A percentile compares a stretch with the other conserved stretches of the same genome.
These are phyloP conservation scores for Falco naumanni DNA, from an alignment of 2,797 vertebrate genomes.

Conservation along the genomic window DNA sequence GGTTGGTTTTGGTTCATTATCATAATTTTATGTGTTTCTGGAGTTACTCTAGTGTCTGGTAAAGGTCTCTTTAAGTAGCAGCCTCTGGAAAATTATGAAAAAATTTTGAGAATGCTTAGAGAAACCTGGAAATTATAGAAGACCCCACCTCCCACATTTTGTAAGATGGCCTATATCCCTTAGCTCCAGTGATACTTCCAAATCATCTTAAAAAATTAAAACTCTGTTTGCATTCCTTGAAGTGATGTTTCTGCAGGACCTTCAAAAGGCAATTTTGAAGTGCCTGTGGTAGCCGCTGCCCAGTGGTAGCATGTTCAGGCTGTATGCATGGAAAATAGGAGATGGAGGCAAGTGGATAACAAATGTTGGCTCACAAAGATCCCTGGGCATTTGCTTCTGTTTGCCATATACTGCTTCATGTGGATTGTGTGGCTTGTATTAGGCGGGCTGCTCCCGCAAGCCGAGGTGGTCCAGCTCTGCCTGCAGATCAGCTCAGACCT, in stretches of 20 bases:
- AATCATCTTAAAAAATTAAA: neutral
- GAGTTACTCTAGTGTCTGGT: neutral
- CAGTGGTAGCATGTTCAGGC: neutral
- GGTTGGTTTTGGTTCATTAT: neutral
- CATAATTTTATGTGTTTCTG: neutral
- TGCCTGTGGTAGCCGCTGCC: neutral
- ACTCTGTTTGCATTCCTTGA: neutral
- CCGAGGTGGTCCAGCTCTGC: neutral
- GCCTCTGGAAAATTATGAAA: neutral
- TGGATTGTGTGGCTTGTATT: accelerated
- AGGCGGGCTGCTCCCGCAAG: neutral
- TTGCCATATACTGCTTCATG: accelerated
- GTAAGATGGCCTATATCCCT: neutral
- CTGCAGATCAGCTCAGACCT: accelerated
- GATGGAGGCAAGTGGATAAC: neutral
- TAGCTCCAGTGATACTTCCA: neutral
- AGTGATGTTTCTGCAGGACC: neutral
- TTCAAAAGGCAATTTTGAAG: neutral
- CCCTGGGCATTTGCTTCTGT: accelerated
- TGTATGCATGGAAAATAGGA: accelerated
- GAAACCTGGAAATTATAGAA: neutral
- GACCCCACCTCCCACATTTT: neutral
- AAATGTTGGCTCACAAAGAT: neutral
- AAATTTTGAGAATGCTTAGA: neutral
- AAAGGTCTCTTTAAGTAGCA: neutral